Base-by-base conservation (phyloP, 2,797 vertebrate genomes). In the Muscicapa striata region DNA sequence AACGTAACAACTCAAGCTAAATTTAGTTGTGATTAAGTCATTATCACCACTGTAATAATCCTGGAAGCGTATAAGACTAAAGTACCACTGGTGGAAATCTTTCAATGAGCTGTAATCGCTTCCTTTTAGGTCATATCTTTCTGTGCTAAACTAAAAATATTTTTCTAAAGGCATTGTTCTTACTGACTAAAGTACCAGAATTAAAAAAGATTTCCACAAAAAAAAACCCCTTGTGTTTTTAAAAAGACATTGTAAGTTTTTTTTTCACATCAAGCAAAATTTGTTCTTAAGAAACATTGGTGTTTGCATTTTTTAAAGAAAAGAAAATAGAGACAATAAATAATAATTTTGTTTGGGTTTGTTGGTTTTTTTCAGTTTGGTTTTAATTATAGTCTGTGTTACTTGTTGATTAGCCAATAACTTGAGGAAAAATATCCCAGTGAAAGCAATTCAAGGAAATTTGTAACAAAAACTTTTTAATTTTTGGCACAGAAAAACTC, bases 201-300 rank as follows among this genome's bases (percentile, higher is more conserved):
- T 46, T 46, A 49, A 17, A 72, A 83, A 91, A 81, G 0, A n/a
- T 27, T 70, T 63, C 23, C 6, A 15, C 64, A 1, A 75, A 61
- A 62, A 70, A 59, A 52, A 13, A 45, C 6, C 46, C 0, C 1
- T 61, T 54, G 7, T 1, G 26, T 55, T 85, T 61, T 32, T 29
- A 45, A 52, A 67, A 75, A 66, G 5, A 6, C 0, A 26, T 18
- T 20, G 0, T 41, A 68, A 84, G 5, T 0, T 1, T 45, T 64
- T 57, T 48, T 52, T 48, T 45, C 9, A 13, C 12, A n/a, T 21
- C 4, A 83, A 52, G 27, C 0, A 78, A 68, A 73, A 66, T 30
- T 51, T 63, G 1, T 73, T 11, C 11, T 48, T 68, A 34, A 76
- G 11, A 62, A 63, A 41, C 34, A 1, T 22, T 49, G 19, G 5